phyloP scores from a whole-genome alignment of 2,113 vertebrate genomes.

The Eudyptes chrysolophus region DNA sequence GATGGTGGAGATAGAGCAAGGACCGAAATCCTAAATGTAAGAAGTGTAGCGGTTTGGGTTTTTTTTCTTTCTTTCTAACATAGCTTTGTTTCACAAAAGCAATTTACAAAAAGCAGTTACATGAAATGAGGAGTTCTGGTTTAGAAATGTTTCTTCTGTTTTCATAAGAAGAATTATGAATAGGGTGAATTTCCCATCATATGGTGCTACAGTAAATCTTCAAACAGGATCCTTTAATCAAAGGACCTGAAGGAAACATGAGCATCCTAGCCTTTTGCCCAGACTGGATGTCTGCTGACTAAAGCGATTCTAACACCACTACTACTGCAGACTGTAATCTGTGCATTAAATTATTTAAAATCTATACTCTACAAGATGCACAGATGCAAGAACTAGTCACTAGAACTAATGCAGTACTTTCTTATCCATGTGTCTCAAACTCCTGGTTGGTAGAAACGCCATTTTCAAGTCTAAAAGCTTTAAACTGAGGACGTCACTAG shows the following conservation, averaged over 20 bases:
- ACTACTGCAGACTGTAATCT: slow-evolving; percentile 41
- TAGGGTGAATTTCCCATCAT: neutral
- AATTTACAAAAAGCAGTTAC: neutral
- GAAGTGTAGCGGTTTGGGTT: neutral
- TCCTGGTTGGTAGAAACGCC: neutral
- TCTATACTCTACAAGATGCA: slow-evolving; percentile 1
- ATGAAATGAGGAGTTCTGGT: neutral
- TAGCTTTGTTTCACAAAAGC: neutral
- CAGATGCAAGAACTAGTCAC: slow-evolving; percentile 22
- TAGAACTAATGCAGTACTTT: neutral
- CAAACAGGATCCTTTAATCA: slow-evolving; percentile 32
- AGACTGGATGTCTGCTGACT: slow-evolving; percentile 69
- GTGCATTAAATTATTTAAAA: slow-evolving; percentile 60
- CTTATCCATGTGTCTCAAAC: neutral
- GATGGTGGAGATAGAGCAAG: neutral
- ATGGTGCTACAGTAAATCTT: slow-evolving; percentile 16
- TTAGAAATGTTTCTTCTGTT: neutral
- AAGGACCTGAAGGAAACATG: slow-evolving; percentile 47
- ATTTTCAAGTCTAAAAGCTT: neutral
- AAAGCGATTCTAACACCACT: slow-evolving; percentile 35
- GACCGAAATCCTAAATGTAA: neutral
- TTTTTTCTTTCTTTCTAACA: neutral
- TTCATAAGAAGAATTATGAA: slow-evolving; percentile 28
- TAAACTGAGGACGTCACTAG: neutral
- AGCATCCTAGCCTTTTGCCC: slow-evolving; percentile 31